These are phyloP conservation scores for Sebastes jordani DNA, from an alignment of 2,797 vertebrate genomes.

Conservation along the genomic window DNA sequence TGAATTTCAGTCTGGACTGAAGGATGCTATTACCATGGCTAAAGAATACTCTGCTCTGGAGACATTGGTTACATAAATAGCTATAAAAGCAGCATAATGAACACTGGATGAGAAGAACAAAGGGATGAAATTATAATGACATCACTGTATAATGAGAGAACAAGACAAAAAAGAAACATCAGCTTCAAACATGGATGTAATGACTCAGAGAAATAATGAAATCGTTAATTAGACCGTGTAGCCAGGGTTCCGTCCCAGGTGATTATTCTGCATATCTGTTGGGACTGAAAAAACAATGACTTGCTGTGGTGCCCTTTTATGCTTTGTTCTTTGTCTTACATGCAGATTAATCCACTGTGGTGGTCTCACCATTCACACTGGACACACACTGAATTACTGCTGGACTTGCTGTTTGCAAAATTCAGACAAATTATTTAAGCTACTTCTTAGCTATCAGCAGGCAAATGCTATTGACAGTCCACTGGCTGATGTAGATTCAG, in stretches of 20 bases:
- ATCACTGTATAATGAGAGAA: conserved; percentile 49
- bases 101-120: conserved; percentile 21
- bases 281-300: conserved; percentile 27
- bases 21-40: not conserved
- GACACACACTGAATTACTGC: not conserved
- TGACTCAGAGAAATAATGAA: conserved; percentile 55
- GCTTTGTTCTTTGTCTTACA: conserved; percentile 11
- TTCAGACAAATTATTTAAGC: not conserved
- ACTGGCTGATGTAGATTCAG: not conserved
- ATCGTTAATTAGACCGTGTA: conserved; percentile 54
- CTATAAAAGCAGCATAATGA: conserved; percentile 1
- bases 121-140: conserved; percentile 43
- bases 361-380: not conserved
- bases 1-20: not conserved
- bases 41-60: not conserved
- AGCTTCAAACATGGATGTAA: conserved; percentile 30
- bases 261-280: conserved; percentile 33
- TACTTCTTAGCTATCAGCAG: not conserved
- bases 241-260: conserved; percentile 9
- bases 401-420: not conserved
- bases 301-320: not conserved
- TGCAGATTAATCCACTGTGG: conserved; percentile 1
- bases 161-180: conserved; percentile 11
- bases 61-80: not conserved
- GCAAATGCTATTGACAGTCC: not conserved